Percentiles rank a stretch among this genome's conserved stretches.
Conservation (phyloP, 1,140 invertebrate genomes). For the Megathymus violae region DNA sequence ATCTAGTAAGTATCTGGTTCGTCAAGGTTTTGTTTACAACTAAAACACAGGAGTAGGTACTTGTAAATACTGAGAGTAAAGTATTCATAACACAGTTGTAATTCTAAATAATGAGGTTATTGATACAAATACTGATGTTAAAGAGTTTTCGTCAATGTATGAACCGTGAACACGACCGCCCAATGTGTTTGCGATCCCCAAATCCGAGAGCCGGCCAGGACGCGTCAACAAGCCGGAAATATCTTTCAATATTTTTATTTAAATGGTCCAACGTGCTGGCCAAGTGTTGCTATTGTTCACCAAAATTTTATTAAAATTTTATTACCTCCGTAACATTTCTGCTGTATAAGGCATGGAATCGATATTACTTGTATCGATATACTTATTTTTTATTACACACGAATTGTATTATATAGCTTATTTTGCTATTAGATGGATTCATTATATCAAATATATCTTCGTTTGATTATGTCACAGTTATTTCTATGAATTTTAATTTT, state of each 20-base stretch:
- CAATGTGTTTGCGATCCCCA: slow-evolving; percentile 51
- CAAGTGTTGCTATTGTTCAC: slow-evolving; percentile 69
- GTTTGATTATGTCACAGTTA: neutral
- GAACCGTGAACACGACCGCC: slow-evolving; percentile 55
- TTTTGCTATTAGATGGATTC: too few relatives aligned
- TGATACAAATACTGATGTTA: too few relatives aligned
- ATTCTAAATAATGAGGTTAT: too few relatives aligned
- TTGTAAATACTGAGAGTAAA: too few relatives aligned
- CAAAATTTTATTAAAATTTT: slow-evolving; percentile 59
- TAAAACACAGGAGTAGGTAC: too few relatives aligned
- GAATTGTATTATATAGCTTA: neutral
- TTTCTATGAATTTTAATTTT: neutral
- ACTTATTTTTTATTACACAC: slow-evolving; percentile 28
- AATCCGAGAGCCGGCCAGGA: slow-evolving; percentile 68
- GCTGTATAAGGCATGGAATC: slow-evolving; percentile 21
- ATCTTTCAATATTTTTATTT: slow-evolving; percentile 77
- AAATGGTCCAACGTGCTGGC: slow-evolving; percentile 45
- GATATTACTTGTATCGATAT: slow-evolving; percentile 29
- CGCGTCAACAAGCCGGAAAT: slow-evolving; percentile 76
- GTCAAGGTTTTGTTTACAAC: too few relatives aligned
- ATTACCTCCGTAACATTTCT: slow-evolving; percentile 41
- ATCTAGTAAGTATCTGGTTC: too few relatives aligned
- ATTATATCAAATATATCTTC: too few relatives aligned
- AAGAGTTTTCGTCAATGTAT: slow-evolving; percentile 34
- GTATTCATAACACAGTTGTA: too few relatives aligned